Percentiles rank a stretch among this genome's conserved stretches.
These are phyloP conservation scores for Hippolais icterina DNA, from an alignment of 2,113 vertebrate species.

Conservation along the genomic window DNA sequence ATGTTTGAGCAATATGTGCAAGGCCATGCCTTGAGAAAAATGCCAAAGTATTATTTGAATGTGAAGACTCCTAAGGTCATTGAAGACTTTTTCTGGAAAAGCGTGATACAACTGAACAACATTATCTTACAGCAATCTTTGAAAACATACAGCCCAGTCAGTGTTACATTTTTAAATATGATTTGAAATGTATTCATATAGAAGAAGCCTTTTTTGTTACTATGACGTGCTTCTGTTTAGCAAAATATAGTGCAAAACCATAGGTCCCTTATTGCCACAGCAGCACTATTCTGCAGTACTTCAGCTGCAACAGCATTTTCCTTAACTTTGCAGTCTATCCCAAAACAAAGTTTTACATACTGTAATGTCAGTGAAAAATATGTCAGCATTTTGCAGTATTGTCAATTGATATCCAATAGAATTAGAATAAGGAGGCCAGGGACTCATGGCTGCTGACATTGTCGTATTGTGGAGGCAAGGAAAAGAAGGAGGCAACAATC, in stretches of 20 bases:
- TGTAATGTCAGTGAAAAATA: slow-evolving; percentile 34
- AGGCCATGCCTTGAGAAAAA: neutral
- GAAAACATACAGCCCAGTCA: neutral
- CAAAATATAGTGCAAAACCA: neutral
- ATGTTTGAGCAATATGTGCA: neutral
- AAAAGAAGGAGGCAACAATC: neutral
- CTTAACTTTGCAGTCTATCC: neutral
- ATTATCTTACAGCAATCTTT: neutral
- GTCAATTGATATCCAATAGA: neutral
- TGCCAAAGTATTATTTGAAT: neutral
- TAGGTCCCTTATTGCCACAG: neutral
- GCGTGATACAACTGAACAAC: neutral
- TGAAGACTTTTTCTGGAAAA: neutral
- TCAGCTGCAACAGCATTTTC: neutral
- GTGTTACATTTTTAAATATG: neutral
- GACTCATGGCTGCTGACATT: neutral
- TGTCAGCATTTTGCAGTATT: slow-evolving; percentile 27
- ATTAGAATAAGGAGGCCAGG: neutral
- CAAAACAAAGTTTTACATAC: slow-evolving; percentile 41
- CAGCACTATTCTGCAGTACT: neutral
- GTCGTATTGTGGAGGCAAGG: neutral
- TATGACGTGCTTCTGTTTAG: neutral
- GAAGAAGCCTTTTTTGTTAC: neutral
- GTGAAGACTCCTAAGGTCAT: neutral
- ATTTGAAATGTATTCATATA: neutral